Base-by-base conservation (phyloP, 2,113 vertebrate genomes). In the Amblyopsis rosae region DNA sequence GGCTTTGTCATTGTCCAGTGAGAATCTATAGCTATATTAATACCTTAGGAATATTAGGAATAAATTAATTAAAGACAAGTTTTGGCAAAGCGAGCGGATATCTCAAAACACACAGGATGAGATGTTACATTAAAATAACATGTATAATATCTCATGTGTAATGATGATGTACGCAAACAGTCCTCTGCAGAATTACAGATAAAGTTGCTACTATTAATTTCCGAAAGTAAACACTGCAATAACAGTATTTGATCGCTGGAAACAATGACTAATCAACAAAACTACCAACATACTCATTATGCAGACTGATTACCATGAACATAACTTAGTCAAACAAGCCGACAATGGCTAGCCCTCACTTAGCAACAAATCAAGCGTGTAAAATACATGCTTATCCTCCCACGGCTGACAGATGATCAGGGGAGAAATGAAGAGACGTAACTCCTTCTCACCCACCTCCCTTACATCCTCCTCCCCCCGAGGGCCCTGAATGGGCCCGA, bases 321-420 rank as follows among this genome's bases (percentile, higher is more conserved):
- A 70, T 69, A 73, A 81, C 82, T 86, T 76, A 69, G 73, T 83
- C 77, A 87, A 83, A 85, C 84, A 83, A 74, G n/a, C 19, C 53
- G 59, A 86, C 86, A 83, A 86, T 86, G 80, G 79, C 83, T 56
- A 70, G 62, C 83, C 85, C 69, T 88, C 90, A 91, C 90, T 91
- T 91, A 91, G 87, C 90, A 91, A 89, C 86, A 91, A 91, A 89
- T 90, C 86, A 89, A 86, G 86, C 89, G 86, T 93, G 91, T 88
- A 91, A 91, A 91, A 91, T 90, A 91, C 91, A 92, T 87, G 85
- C 88, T 91, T 88, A 86, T 92, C 90, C 86, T 91, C 80, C 85
- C 89, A 90, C 83, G 89, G 87, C 82, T 87, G 89, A 86, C 89
- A 85, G 91, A 91, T 88, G 88, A 92, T 78, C 33, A 62, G 76